These are phyloP conservation scores for Rhopalosiphum maidis DNA, from an alignment of 1,140 invertebrate genomes.

Conservation along the genomic window DNA sequence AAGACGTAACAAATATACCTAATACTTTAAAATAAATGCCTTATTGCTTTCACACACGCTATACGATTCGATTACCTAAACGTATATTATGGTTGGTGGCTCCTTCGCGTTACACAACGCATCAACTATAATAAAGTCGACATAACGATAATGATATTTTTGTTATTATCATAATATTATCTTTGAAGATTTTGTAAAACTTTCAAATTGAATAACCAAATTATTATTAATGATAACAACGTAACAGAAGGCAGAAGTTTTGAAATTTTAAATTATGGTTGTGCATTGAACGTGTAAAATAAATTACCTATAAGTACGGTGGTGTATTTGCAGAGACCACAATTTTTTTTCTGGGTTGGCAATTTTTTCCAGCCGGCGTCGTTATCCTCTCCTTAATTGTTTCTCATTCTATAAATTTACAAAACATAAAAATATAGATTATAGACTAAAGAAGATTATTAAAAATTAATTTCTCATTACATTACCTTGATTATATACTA, in stretches of 20 bases:
- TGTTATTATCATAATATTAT: neutral
- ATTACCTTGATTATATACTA: neutral
- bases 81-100: neutral
- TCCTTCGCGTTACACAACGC: neutral
- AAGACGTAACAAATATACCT: slow-evolving; percentile 7
- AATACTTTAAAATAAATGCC: neutral
- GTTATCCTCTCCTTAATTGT: neutral
- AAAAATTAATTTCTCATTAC: too few species aligned
- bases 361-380: neutral
- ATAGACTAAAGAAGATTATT: neutral
- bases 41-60: neutral
- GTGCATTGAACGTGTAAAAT: neutral
- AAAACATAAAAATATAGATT: neutral
- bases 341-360: neutral
- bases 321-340: neutral
- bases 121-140: neutral
- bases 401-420: neutral
- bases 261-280: neutral
- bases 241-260: neutral
- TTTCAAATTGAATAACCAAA: neutral
- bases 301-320: neutral
- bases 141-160: neutral
- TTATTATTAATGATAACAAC: neutral
- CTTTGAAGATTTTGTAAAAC: neutral
- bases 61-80: neutral